Evolutionary conservation across 2,888 invertebrate genomes (phyloP).

Genomic region (Alloscopus bannaensis): DNA sequence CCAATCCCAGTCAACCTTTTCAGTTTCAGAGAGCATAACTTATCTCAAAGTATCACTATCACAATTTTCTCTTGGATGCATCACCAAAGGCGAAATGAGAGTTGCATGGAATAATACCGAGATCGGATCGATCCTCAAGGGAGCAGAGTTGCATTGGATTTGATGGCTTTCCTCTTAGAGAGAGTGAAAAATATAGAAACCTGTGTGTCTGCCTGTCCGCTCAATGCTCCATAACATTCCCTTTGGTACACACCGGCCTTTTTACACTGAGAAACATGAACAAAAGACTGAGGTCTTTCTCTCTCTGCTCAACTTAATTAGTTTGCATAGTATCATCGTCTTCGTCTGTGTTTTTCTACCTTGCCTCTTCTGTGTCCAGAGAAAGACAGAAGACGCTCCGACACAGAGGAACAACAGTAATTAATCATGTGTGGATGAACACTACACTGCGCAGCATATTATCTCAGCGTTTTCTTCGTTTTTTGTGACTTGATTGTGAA

Average conservation of each 20-base stretch:
- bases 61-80: no score
- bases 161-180: constrained; percentile 20
- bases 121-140: no score
- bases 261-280: neutral
- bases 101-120: no score
- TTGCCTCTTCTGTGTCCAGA: no score
- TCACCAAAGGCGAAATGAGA: no score
- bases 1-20: constrained; percentile 14
- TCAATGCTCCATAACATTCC: neutral
- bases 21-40: constrained; percentile 5
- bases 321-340: constrained; percentile 30
- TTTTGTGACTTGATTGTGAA: neutral
- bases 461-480: no score
- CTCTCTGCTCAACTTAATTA: constrained; percentile 33
- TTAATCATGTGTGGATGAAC: neutral
- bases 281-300: neutral
- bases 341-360: neutral
- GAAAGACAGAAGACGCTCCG: neutral
- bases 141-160: no score
- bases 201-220: constrained; percentile 16
- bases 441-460: no score
- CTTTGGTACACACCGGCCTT: neutral
- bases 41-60: no score
- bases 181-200: constrained; percentile 5
- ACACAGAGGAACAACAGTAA: neutral